Percentiles rank a stretch among this genome's conserved stretches.
Conservation (phyloP, 2,888 invertebrate genomes). For the Polyploca ridens region DNA sequence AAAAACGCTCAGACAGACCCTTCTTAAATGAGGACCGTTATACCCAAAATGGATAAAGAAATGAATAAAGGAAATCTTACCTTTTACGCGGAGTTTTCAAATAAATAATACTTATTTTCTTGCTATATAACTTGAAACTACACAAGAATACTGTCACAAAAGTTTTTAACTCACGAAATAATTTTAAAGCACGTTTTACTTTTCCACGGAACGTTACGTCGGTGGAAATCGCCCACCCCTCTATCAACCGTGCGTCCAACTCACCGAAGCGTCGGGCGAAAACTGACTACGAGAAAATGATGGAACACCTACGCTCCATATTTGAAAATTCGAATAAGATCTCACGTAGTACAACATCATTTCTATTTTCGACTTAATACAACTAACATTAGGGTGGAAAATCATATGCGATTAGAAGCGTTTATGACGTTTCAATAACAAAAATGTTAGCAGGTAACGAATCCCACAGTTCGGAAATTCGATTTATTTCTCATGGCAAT, state of each 20-base stretch:
- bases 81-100: constrained; percentile 1
- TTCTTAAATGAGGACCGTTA: constrained; percentile 30
- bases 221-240: constrained; percentile 23
- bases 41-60: constrained; percentile 8
- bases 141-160: constrained; percentile 9
- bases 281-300: constrained; percentile 62
- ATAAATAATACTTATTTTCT: neutral
- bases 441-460: constrained; percentile 63
- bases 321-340: constrained; percentile 42
- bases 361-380: constrained; percentile 15
- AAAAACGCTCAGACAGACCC: constrained; percentile 32
- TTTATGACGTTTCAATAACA: constrained; percentile 25
- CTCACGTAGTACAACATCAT: constrained; percentile 35
- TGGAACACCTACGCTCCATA: constrained; percentile 58
- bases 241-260: constrained; percentile 38
- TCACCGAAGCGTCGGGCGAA: constrained; percentile 37
- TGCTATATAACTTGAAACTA: neutral
- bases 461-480: constrained; percentile 37
- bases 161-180: constrained; percentile 14
- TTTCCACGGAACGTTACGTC: constrained; percentile 27
- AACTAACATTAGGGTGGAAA: neutral
- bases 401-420: constrained; percentile 1
- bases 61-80: constrained; percentile 7
- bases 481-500: constrained; percentile 46
- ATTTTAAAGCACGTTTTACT: neutral